Evolutionary conservation across 1,140 invertebrate genomes (phyloP), one percentile per base, ranked within the genome.

Genomic region (Apis cerana): DNA sequence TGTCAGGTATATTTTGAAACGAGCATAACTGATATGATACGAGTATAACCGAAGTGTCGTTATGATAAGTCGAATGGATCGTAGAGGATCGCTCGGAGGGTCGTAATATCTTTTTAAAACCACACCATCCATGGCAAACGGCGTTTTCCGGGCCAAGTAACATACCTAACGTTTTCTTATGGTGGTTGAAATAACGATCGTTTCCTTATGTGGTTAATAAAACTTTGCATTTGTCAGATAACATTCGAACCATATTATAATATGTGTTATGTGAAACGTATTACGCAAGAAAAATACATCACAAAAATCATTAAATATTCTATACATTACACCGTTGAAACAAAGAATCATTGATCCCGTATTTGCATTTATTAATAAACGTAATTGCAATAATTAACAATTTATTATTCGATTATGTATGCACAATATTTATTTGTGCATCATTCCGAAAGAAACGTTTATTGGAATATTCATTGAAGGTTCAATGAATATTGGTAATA

Each of bases 31-130:
- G 75, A 76, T 43, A 48, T 33, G 19, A 68, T 48, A 23, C n/a
- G 23, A 23, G 21, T 10, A 59, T 61, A 70, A 71, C 77, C 13
- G 75, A 76, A 69, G 27, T 43, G 65, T 70, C 64, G 78, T 80
- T 80, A 74, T 59, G 70, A 80, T 79, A 80, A 71, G 56, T 61
- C 68, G 77, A 62, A 80, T 71, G 77, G 33, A 80, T 79, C 67
- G n/a, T 50, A 19, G 13, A 23, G 50, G 12, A 62, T 61, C n/a
- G 43, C 58, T 12, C 19, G 33, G 48, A 33, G 77, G n/a, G n/a
- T 21, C n/a, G 67, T 79, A 79, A 79, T 69, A 79, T 61, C 76
- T 50, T 79, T 79, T 80, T 62, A 71, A 80, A 80, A 43, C 68
- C 67, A 21, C 9, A 27, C 58, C 48, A 62, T 50, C 27, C 58